A percentile compares a stretch with the other conserved stretches of the same genome.
phyloP scores from a whole-genome alignment of 2,113 vertebrate species.

The Morone saxatilis region DNA sequence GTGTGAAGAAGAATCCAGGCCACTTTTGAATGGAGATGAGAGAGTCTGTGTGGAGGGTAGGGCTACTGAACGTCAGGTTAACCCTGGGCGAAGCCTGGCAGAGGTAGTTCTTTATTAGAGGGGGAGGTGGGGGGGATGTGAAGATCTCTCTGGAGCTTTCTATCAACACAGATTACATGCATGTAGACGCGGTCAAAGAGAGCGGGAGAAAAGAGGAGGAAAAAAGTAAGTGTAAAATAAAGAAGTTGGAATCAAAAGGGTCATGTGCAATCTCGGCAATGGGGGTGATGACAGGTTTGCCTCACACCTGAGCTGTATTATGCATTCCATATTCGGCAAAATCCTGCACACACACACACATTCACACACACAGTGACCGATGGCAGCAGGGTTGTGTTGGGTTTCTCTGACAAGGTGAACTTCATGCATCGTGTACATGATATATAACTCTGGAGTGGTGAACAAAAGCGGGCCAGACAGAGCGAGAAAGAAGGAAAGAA shows the following conservation, averaged over 20 bases:
- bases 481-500: slow-evolving; percentile 44
- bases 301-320: slow-evolving; percentile 76
- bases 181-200: slow-evolving; percentile 63
- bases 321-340: slow-evolving; percentile 72
- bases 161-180: slow-evolving; percentile 81
- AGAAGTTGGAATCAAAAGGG: slow-evolving; percentile 73
- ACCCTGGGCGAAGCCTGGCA: slow-evolving; percentile 66
- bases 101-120: slow-evolving; percentile 52
- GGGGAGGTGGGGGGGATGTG: background rate
- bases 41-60: slow-evolving; percentile 41
- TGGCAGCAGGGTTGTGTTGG: slow-evolving; percentile 71
- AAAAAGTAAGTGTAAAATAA: slow-evolving; percentile 76
- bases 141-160: slow-evolving; percentile 70
- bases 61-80: slow-evolving; percentile 42
- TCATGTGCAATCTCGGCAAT: slow-evolving; percentile 62
- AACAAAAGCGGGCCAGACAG: slow-evolving; percentile 72
- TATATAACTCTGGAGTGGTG: slow-evolving; percentile 71
- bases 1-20: slow-evolving; percentile 71
- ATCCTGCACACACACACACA: slow-evolving; percentile 27
- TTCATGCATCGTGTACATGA: slow-evolving; percentile 83
- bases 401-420: slow-evolving; percentile 83
- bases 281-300: slow-evolving; percentile 76
- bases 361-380: slow-evolving; percentile 48
- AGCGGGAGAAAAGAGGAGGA: slow-evolving; percentile 26
- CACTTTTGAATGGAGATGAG: slow-evolving; percentile 76